Conservation (phyloP, 2,888 invertebrate species). For the Ellobium chinense region DNA sequence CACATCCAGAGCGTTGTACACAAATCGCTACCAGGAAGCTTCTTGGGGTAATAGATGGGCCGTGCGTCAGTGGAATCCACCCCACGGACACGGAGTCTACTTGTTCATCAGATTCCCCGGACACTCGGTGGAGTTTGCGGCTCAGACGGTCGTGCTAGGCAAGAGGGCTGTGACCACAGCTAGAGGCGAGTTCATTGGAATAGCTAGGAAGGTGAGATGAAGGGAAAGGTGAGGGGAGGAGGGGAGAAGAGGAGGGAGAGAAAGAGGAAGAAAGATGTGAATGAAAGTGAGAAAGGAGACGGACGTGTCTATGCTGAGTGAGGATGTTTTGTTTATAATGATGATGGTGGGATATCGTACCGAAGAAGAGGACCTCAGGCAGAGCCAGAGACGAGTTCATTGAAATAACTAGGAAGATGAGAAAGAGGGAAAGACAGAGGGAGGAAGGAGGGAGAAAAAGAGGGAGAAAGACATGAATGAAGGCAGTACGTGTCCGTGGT, state of each 20-base stretch:
- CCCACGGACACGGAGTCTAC: conserved; percentile 49
- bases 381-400: conserved; percentile 51
- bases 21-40: background rate
- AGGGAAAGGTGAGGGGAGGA: background rate
- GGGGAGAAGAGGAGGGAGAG: too few species aligned
- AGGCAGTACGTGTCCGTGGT: too few species aligned
- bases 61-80: conserved; percentile 34
- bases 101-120: conserved; percentile 52
- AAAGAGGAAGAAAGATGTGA: too few species aligned
- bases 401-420: conserved; percentile 54
- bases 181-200: conserved; percentile 53
- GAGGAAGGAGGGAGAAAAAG: too few species aligned
- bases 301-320: too few species aligned
- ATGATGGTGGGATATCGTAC: too few species aligned
- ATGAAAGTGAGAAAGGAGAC: too few species aligned
- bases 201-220: conserved; percentile 51
- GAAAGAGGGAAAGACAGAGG: background rate
- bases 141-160: conserved; percentile 48
- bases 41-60: conserved; percentile 14
- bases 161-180: conserved; percentile 42
- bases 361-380: conserved; percentile 41
- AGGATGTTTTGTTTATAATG: too few species aligned
- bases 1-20: conserved; percentile 9
- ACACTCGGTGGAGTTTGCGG: conserved; percentile 45
- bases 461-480: too few species aligned